Conservation (phyloP, 2,888 invertebrate species). For the Altica lythri region DNA sequence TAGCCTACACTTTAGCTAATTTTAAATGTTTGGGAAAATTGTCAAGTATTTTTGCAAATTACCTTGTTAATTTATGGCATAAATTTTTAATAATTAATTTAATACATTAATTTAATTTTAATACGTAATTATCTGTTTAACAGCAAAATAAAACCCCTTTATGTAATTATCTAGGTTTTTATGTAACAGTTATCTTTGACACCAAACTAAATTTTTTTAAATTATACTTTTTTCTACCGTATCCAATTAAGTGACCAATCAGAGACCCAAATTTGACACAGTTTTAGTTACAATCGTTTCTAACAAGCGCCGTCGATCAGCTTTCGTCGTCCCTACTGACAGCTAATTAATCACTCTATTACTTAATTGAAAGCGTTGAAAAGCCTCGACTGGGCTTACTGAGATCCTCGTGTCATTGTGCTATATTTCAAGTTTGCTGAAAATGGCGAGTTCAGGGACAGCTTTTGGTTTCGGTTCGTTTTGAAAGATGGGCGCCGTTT, state of each 20-base stretch:
- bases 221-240: no score
- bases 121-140: no score
- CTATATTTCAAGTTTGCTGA: constrained; percentile 16
- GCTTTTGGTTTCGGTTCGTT: background rate
- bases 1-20: no score
- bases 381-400: constrained; percentile 9
- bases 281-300: constrained; percentile 17
- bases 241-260: constrained; percentile 12
- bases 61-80: no score
- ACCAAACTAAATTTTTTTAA: no score
- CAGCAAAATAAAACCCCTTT: no score
- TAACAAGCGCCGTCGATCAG: constrained; percentile 18
- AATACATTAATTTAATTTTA: no score
- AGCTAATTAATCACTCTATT: constrained; percentile 28
- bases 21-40: no score
- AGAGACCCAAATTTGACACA: constrained; percentile 23
- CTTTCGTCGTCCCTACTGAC: constrained; percentile 13
- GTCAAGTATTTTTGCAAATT: no score
- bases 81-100: no score
- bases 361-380: constrained; percentile 28
- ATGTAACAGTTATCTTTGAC: no score
- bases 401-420: constrained; percentile 14
- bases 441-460: constrained; percentile 6
- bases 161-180: no score
- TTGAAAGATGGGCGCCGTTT: background rate